phyloP scores from a whole-genome alignment of 2,113 vertebrate genomes.

The Solea solea region DNA sequence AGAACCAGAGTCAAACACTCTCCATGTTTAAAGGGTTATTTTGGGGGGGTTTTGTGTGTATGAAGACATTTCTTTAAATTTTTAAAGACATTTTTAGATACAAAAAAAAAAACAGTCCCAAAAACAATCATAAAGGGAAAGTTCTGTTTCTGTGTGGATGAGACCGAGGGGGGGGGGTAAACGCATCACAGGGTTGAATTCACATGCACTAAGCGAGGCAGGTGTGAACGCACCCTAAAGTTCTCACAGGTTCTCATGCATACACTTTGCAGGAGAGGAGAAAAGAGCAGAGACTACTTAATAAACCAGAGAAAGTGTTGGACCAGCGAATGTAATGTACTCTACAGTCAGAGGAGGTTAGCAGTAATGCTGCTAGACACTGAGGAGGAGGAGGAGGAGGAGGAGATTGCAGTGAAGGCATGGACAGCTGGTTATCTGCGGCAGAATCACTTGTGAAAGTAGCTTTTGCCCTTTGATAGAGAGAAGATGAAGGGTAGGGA shows the following conservation, averaged over 20 bases:
- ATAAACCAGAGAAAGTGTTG: conserved; percentile 15
- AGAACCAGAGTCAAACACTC: no score
- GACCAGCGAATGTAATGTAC: conserved; percentile 25
- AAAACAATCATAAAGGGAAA: no score
- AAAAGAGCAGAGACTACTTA: conserved; percentile 8
- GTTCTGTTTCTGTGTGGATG: no score
- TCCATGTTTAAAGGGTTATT: no score
- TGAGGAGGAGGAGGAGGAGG: conserved; percentile 30
- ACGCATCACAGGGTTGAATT: no score
- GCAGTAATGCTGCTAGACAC: conserved; percentile 28
- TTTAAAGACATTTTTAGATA: no score
- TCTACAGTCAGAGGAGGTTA: conserved; percentile 31
- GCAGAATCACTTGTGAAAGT: conserved; percentile 72
- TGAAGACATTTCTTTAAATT: no score
- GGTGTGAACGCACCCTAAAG: background rate
- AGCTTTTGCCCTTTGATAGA: conserved; percentile 79
- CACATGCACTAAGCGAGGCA: no score
- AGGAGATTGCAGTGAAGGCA: conserved; percentile 42
- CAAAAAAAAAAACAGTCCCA: no score
- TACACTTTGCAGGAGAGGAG: background rate
- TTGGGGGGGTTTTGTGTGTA: no score
- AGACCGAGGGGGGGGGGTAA: no score
- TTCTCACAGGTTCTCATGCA: conserved; percentile 6
- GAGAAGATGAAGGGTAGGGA: conserved; percentile 80
- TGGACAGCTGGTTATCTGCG: conserved; percentile 74